A percentile compares a stretch with the other conserved stretches of the same genome.
These are phyloP conservation scores for Congeria kusceri DNA, from an alignment of 2,888 invertebrate genomes.

Conservation along the genomic window DNA sequence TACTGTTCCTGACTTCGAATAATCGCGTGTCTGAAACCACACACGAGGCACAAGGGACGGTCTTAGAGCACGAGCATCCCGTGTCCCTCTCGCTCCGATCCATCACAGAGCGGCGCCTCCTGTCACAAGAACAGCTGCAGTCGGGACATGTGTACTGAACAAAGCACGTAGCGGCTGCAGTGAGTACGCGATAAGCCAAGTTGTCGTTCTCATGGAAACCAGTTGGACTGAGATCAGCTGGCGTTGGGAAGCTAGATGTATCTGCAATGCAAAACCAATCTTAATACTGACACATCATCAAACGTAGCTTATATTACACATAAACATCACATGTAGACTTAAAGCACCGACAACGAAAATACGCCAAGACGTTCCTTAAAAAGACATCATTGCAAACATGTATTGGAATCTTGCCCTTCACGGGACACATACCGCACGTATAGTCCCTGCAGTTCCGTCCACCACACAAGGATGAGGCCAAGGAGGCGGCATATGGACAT, in stretches of 20 bases:
- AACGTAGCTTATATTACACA: no score
- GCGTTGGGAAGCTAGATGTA: neutral
- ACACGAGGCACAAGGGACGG: neutral
- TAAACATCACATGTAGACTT: no score
- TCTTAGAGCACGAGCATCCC: slow-evolving; percentile 2
- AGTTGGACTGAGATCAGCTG: neutral
- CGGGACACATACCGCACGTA: neutral
- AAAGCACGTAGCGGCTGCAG: neutral
- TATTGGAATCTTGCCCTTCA: no score
- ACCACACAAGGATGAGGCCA: neutral
- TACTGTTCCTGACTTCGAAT: slow-evolving; percentile 2
- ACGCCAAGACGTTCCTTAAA: no score
- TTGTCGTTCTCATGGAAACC: neutral
- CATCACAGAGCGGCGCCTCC: neutral
- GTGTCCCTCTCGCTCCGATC: neutral
- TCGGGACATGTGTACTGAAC: neutral
- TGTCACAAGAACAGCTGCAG: neutral
- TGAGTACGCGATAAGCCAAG: neutral
- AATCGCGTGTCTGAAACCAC: neutral
- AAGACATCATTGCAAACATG: no score
- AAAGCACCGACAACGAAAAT: no score
- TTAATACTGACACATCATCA: no score
- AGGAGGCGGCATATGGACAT: neutral
- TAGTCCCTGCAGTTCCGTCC: neutral
- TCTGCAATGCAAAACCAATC: neutral